Percentiles rank a stretch among this genome's conserved stretches.
These are phyloP conservation scores for Acanthurus leucopareius DNA, from an alignment of 2,797 vertebrate genomes.

Conservation along the genomic window DNA sequence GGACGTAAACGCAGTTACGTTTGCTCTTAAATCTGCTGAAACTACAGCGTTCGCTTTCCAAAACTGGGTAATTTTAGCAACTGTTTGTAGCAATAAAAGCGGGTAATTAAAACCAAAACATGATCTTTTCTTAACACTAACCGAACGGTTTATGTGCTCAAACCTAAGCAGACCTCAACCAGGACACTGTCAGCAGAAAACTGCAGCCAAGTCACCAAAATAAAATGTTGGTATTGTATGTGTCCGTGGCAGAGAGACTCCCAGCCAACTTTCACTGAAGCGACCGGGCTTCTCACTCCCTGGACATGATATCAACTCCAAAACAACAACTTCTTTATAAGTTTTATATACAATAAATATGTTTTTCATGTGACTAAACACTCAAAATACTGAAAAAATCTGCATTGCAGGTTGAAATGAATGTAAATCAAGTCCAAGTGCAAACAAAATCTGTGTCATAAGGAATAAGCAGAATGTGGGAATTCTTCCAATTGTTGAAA, in stretches of 20 bases:
- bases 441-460: neutral
- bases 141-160: too few relatives aligned
- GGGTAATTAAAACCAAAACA: too few relatives aligned
- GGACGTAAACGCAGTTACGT: slow-evolving; percentile 3
- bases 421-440: neutral
- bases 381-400: neutral
- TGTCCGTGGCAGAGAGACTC: too few relatives aligned
- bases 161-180: too few relatives aligned
- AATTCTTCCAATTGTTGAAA: neutral
- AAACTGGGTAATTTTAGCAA: too few relatives aligned
- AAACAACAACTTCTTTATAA: neutral
- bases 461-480: too few relatives aligned
- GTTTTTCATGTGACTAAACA: neutral
- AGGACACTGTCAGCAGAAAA: too few relatives aligned
- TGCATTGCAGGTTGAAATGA: neutral
- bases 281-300: slow-evolving; percentile 1
- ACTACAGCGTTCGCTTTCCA: slow-evolving; percentile 33
- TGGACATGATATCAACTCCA: neutral
- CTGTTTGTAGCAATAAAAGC: too few relatives aligned
- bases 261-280: too few relatives aligned
- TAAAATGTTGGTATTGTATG: too few relatives aligned
- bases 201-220: too few relatives aligned
- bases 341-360: neutral
- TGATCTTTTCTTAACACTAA: too few relatives aligned
- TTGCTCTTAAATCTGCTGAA: slow-evolving; percentile 44